A percentile compares a stretch with the other conserved stretches of the same genome.
Conservation (phyloP, 2,888 invertebrate genomes). For the Arrhopalites spinosus region DNA sequence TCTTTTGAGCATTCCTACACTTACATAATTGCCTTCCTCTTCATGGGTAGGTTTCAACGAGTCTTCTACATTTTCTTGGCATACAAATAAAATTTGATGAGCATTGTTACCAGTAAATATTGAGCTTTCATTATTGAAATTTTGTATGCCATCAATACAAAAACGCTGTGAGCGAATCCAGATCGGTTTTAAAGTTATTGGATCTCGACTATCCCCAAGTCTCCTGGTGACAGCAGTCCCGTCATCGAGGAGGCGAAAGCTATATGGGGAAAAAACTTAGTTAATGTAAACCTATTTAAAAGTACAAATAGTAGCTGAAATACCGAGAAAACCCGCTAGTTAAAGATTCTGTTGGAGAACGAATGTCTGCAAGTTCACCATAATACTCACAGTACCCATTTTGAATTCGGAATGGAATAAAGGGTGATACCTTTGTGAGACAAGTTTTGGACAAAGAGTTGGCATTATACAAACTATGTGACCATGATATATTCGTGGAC, state of each 20-base stretch:
- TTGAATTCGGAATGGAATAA: too few relatives aligned
- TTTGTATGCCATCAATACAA: slow-evolving; percentile 17
- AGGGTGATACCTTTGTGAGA: too few relatives aligned
- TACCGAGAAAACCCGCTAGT: background rate
- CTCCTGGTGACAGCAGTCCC: background rate
- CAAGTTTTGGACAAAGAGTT: background rate
- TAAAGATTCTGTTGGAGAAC: background rate
- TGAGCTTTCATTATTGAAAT: background rate
- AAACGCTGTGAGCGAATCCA: background rate
- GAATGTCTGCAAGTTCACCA: background rate
- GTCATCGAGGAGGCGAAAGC: slow-evolving; percentile 26
- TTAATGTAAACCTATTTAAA: background rate
- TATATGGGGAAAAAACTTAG: background rate
- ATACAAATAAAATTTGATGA: too few relatives aligned
- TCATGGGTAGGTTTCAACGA: background rate
- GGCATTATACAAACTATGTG: background rate
- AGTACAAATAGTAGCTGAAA: background rate
- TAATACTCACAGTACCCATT: background rate
- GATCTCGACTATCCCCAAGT: background rate
- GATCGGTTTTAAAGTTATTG: background rate
- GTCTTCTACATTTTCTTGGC: background rate
- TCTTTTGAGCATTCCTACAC: background rate
- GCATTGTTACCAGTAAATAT: too few relatives aligned
- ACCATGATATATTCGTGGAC: background rate
- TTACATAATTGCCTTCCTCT: background rate